Conservation (phyloP, 2,888 invertebrate species). For the Agrilus mali region DNA sequence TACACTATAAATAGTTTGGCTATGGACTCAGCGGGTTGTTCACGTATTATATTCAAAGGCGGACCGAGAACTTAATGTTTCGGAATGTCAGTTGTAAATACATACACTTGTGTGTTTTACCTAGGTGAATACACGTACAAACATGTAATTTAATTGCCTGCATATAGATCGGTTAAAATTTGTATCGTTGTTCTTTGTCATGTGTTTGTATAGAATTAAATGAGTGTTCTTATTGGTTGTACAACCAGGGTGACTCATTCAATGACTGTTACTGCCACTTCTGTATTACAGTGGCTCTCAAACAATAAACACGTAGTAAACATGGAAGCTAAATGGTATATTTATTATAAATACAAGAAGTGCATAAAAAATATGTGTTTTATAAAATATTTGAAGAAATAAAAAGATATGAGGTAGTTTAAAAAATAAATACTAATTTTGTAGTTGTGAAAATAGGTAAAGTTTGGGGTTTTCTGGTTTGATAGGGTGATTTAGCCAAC, state of each 20-base stretch:
- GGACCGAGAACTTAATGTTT: constrained; percentile 18
- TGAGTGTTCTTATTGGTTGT: constrained; percentile 12
- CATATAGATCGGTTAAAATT: constrained; percentile 10
- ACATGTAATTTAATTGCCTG: constrained; percentile 15
- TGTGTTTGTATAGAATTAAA: constrained; percentile 15
- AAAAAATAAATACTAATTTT: neutral
- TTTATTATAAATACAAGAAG: neutral
- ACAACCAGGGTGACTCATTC: constrained; percentile 16
- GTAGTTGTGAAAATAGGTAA: neutral
- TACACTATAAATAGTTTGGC: no score
- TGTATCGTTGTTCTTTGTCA: constrained; percentile 15
- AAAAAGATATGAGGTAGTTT: no score
- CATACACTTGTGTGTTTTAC: neutral
- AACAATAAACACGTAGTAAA: neutral
- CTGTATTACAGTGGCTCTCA: constrained; percentile 11
- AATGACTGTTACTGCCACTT: constrained; percentile 11
- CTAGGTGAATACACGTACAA: constrained; percentile 2
- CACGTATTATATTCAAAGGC: no score
- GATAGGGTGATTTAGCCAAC: constrained; percentile 6
- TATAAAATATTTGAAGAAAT: no score
- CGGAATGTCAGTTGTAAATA: constrained; percentile 17
- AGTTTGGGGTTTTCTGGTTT: neutral
- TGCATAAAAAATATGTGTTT: no score
- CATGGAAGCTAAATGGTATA: neutral
- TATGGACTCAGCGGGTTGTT: no score